Conservation (phyloP, 2,113 vertebrate species). For the Addax nasomaculatus region DNA sequence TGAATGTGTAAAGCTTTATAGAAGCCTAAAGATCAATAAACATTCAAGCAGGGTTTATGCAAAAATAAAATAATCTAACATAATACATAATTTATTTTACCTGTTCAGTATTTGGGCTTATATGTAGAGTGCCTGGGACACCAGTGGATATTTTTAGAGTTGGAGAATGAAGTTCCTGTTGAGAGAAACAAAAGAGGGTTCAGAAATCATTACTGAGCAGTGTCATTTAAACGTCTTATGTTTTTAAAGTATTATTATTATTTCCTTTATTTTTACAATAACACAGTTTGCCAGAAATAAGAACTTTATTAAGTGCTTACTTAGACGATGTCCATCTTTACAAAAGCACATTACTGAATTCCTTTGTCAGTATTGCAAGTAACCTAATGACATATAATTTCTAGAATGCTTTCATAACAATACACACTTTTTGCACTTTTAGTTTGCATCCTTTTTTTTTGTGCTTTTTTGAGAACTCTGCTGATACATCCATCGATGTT, state of each 20-base stretch:
- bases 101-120: conserved; percentile 68
- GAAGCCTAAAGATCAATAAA: neutral
- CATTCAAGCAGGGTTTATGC: neutral
- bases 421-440: neutral
- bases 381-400: conserved; percentile 16
- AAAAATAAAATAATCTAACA: neutral
- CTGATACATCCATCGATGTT: neutral
- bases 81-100: conserved; percentile 47
- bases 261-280: conserved; percentile 38
- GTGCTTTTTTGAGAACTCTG: neutral
- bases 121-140: conserved; percentile 49
- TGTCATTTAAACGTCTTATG: neutral
- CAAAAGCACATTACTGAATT: neutral
- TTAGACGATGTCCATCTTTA: neutral
- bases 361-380: neutral
- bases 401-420: neutral
- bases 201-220: neutral
- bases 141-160: conserved; percentile 66
- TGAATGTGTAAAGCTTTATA: neutral
- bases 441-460: neutral
- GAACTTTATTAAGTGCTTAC: neutral
- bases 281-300: neutral
- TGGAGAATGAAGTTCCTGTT: conserved; percentile 72
- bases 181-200: conserved; percentile 9
- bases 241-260: neutral